Percentiles rank a stretch among this genome's conserved stretches.
Evolutionary conservation across 1,140 invertebrate genomes (phyloP).

Genomic region (Harpegnathos saltator): DNA sequence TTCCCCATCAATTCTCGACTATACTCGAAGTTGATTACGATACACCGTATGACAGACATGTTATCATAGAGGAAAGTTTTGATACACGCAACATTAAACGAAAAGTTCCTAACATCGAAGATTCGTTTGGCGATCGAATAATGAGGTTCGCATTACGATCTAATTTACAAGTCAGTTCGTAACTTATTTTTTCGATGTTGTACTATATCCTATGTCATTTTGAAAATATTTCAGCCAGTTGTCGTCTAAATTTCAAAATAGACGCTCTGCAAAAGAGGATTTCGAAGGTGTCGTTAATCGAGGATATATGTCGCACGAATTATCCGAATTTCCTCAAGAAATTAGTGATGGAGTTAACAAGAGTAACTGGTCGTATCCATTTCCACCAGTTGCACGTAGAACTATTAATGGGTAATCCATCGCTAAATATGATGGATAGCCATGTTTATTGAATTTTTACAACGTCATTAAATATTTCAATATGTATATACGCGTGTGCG

Average conservation of each 20-base stretch:
- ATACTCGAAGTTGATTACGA: slow-evolving; percentile 97
- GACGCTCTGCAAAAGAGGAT: slow-evolving; percentile 72
- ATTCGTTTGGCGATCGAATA: slow-evolving; percentile 81
- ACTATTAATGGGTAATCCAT: slow-evolving; percentile 61
- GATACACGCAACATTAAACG: slow-evolving; percentile 89
- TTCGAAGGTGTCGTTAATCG: slow-evolving; percentile 81
- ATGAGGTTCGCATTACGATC: slow-evolving; percentile 74
- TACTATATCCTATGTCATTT: not conserved
- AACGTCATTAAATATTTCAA: too few species aligned
- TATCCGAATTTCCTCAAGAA: slow-evolving; percentile 74
- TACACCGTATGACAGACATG: slow-evolving; percentile 96
- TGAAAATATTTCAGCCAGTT: slow-evolving; percentile 77
- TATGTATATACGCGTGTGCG: too few species aligned
- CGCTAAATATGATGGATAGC: too few species aligned
- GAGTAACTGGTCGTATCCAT: slow-evolving; percentile 84
- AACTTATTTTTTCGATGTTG: not conserved
- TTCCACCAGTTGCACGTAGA: slow-evolving; percentile 79
- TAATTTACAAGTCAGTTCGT: not conserved
- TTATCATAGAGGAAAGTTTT: slow-evolving; percentile 95
- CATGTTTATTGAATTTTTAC: too few species aligned
- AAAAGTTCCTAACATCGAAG: slow-evolving; percentile 87
- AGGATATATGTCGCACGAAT: slow-evolving; percentile 79
- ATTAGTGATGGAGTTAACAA: slow-evolving; percentile 74
- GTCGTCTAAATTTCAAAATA: slow-evolving; percentile 79
- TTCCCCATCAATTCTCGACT: slow-evolving; percentile 96